Evolutionary conservation across 2,113 vertebrate genomes (phyloP).

Genomic region (Potamarius usumacintae): DNA sequence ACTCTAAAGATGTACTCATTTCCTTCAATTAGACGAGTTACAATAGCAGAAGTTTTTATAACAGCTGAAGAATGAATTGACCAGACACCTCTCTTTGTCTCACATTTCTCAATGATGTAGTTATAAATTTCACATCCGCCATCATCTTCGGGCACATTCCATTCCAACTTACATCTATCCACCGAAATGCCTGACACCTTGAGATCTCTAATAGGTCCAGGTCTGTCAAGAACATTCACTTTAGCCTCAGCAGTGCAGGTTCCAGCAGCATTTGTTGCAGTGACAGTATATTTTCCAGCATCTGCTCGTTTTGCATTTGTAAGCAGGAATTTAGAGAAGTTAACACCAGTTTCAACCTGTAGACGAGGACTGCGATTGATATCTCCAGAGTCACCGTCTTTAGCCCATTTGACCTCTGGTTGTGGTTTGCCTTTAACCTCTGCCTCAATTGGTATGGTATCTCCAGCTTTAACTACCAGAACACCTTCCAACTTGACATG

Average conservation of each 20-base stretch:
- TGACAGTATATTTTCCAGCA: constrained; percentile 88
- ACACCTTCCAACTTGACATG: constrained; percentile 84
- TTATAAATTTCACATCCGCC: constrained; percentile 98
- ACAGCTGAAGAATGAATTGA: constrained; percentile 88
- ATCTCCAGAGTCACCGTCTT: constrained; percentile 85
- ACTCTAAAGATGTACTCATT: constrained; percentile 97
- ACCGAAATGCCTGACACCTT: constrained; percentile 85
- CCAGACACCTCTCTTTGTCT: constrained; percentile 95
- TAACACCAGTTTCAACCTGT: constrained; percentile 82
- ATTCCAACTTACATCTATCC: constrained; percentile 87
- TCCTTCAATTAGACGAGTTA: constrained; percentile 93
- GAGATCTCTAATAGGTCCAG: constrained; percentile 86
- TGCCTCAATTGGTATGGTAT: constrained; percentile 88
- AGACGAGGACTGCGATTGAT: constrained; percentile 83
- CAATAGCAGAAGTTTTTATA: constrained; percentile 81
- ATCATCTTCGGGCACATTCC: constrained; percentile 93
- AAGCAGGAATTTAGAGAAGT: constrained; percentile 85
- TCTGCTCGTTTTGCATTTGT: constrained; percentile 83
- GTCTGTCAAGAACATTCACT: constrained; percentile 92
- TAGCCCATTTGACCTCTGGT: constrained; percentile 90
- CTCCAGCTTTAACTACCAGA: constrained; percentile 89
- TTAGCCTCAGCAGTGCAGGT: constrained; percentile 83
- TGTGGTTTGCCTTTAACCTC: constrained; percentile 90
- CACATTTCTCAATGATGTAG: constrained; percentile 98
- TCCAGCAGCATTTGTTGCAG: constrained; percentile 87